phyloP scores from a whole-genome alignment of 2,113 vertebrate species.

The Eleginops maclovinus region DNA sequence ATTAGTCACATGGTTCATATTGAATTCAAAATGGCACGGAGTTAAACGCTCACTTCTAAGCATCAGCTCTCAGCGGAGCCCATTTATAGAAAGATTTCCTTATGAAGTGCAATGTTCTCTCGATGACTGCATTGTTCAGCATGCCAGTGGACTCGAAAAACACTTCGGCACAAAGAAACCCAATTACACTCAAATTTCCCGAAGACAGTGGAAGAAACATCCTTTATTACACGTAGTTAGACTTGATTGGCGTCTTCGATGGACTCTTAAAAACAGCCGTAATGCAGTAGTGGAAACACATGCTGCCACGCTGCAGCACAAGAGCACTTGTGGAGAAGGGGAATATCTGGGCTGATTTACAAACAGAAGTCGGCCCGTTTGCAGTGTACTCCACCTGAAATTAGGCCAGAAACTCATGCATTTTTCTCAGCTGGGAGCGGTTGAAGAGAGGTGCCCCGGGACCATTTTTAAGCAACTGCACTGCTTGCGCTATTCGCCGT shows the following conservation, averaged over 20 bases:
- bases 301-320: slow-evolving; percentile 18
- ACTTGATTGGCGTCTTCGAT: slow-evolving; percentile 48
- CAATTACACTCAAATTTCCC: slow-evolving; percentile 24
- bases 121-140: slow-evolving; percentile 50
- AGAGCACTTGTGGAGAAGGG: slow-evolving; percentile 47
- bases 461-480: slow-evolving; percentile 38
- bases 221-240: slow-evolving; percentile 49
- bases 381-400: slow-evolving; percentile 64
- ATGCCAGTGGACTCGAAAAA: slow-evolving; percentile 31
- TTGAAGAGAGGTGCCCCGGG: slow-evolving; percentile 46
- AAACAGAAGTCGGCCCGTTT: slow-evolving; percentile 47
- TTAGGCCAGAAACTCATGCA: slow-evolving; percentile 53
- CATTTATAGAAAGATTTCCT: slow-evolving; percentile 5
- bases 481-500: slow-evolving; percentile 48
- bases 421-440: slow-evolving; percentile 57
- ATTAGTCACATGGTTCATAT: slow-evolving; percentile 13
- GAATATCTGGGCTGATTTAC: slow-evolving; percentile 42
- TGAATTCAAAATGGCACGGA: slow-evolving; percentile 15
- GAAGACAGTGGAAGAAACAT: background rate
- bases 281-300: slow-evolving; percentile 19
- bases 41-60: slow-evolving; percentile 8
- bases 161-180: slow-evolving; percentile 25
- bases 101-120: slow-evolving; percentile 30
- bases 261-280: slow-evolving; percentile 33
- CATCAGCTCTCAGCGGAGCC: slow-evolving; percentile 4